These are phyloP conservation scores for Leptura quadrifasciata DNA, from an alignment of 2,888 invertebrate species.

Conservation along the genomic window DNA sequence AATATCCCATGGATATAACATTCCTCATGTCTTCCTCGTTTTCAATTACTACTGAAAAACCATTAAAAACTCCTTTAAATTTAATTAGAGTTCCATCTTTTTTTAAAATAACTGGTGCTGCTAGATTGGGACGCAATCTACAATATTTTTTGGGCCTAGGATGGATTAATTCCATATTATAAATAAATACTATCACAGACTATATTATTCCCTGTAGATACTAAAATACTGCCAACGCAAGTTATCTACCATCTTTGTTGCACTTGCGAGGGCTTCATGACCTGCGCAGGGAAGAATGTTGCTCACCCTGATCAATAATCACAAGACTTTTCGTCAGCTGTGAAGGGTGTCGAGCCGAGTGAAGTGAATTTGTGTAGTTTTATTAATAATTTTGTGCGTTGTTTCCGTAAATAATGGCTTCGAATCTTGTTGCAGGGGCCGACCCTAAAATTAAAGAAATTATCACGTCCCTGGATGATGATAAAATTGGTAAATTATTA, in stretches of 20 bases:
- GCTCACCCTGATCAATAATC: conserved; percentile 61
- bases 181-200: too few relatives aligned
- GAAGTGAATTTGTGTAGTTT: conserved; percentile 4
- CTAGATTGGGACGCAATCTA: conserved; percentile 68
- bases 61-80: conserved; percentile 81
- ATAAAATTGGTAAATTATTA: conserved; percentile 86
- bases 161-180: conserved; percentile 56
- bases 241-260: conserved; percentile 28
- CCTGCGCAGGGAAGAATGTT: conserved; percentile 29
- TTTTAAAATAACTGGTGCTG: conserved; percentile 73
- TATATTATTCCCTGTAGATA: too few relatives aligned
- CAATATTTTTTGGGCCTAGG: conserved; percentile 65
- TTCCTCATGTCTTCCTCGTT: conserved; percentile 78
- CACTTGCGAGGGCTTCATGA: not conserved
- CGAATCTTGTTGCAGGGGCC: conserved; percentile 49
- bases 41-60: conserved; percentile 80
- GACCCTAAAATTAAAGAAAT: conserved; percentile 81
- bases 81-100: conserved; percentile 74
- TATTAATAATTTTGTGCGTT: conserved; percentile 15
- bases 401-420: conserved; percentile 46
- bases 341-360: conserved; percentile 23
- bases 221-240: too few relatives aligned
- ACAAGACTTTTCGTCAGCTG: conserved; percentile 61
- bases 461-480: conserved; percentile 86
- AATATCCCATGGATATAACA: conserved; percentile 83